Evolutionary conservation across 2,113 vertebrate genomes (phyloP).

Genomic region (Struthio camelus): DNA sequence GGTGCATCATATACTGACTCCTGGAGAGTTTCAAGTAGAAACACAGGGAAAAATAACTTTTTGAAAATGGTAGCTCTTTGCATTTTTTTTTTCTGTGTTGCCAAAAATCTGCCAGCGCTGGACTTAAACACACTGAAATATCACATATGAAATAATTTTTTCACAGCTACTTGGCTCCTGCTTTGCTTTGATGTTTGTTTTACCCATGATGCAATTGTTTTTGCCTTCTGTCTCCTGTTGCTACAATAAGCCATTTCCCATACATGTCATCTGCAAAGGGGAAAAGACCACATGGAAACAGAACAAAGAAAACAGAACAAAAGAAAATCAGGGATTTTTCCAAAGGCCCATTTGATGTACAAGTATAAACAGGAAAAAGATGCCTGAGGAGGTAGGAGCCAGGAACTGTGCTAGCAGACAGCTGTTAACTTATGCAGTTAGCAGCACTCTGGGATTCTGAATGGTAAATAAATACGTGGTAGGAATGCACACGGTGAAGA

Average conservation of each 20-base stretch:
- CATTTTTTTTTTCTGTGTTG: not conserved
- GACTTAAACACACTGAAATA: accelerated
- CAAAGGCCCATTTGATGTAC: constrained; percentile 65
- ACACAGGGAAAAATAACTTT: not conserved
- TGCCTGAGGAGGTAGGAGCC: constrained; percentile 50
- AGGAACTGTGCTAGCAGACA: constrained; percentile 30
- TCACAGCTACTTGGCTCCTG: not conserved
- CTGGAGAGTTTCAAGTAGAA: not conserved
- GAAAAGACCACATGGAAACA: constrained; percentile 62
- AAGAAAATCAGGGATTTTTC: constrained; percentile 68
- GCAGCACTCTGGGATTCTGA: not conserved
- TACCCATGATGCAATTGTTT: constrained; percentile 16
- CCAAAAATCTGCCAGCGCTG: not conserved
- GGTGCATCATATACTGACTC: not conserved
- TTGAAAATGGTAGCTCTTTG: not conserved
- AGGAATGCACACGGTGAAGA: not conserved
- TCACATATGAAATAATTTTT: not conserved
- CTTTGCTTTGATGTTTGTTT: constrained; percentile 35
- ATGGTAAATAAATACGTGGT: not conserved
- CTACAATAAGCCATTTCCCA: constrained; percentile 64
- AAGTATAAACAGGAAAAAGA: constrained; percentile 72
- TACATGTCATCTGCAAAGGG: constrained; percentile 62
- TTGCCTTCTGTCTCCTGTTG: constrained; percentile 36
- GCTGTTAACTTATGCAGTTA: constrained; percentile 17
- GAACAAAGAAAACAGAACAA: constrained; percentile 72